These are phyloP conservation scores for Lerema accius DNA, from an alignment of 1,140 invertebrate species.

Conservation along the genomic window DNA sequence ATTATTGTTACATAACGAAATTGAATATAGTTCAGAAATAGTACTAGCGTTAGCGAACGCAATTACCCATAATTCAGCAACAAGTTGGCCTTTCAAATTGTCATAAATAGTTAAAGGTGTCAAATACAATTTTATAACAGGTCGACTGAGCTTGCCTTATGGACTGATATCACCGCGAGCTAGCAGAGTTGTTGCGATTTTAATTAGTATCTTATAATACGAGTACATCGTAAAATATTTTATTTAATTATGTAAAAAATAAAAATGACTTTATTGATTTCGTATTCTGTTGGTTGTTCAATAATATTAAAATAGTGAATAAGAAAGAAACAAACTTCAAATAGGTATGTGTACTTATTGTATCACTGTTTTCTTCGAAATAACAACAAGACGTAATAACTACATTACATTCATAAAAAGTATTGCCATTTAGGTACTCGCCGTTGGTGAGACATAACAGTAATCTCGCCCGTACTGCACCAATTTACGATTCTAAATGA, in stretches of 20 bases:
- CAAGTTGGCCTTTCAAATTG: conserved; percentile 59
- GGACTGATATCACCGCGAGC: conserved; percentile 8
- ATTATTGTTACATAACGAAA: conserved; percentile 54
- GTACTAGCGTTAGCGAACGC: conserved; percentile 48
- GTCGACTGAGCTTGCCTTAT: conserved; percentile 38
- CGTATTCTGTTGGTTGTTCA: no score
- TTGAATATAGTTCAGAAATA: conserved; percentile 51
- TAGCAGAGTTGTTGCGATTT: not conserved
- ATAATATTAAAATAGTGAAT: no score
- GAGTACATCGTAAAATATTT: no score
- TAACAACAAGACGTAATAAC: no score
- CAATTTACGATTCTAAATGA: conserved; percentile 50
- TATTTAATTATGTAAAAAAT: no score
- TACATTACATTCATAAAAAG: no score
- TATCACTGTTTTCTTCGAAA: no score
- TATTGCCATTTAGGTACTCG: not conserved
- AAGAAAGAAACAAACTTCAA: no score
- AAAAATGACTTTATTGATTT: no score
- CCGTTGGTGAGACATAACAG: conserved; percentile 32
- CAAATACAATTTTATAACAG: conserved; percentile 60
- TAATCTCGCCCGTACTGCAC: conserved; percentile 34
- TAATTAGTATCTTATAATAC: no score
- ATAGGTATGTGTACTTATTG: no score
- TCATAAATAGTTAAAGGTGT: conserved; percentile 57
- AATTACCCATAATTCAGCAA: conserved; percentile 58